Evolutionary conservation across 2,113 vertebrate genomes (phyloP), one percentile per base, ranked within the genome.

Genomic region (Lucifuga dentata): DNA sequence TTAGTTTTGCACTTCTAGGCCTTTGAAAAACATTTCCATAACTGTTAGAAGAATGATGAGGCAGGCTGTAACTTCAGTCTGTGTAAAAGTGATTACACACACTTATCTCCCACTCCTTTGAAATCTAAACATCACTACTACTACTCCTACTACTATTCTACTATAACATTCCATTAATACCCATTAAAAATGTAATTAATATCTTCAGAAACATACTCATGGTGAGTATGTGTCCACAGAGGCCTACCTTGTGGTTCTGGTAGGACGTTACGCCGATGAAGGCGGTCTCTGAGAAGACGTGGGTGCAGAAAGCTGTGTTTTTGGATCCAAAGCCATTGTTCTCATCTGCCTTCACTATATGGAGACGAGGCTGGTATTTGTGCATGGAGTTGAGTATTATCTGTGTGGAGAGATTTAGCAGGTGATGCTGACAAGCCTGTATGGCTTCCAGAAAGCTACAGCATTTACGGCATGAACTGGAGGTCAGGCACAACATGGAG

Each of bases 381-480:
- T 99, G 98, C 98, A 99, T 99, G 82, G 98, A 99, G 91, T 98
- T 99, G 21, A 99, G 92, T 78, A 99, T 99, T 87, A 99, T 99
- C 98, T 99, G 76, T 62, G 60, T n/a, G 43, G 61, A 50, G 51
- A 77, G 62, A 69, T 68, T 59, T 57, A 73, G 50, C 72, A 43
- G 53, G 60, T 68, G 70, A 80, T 64, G 21, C 36, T 72, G 70
- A 81, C 46, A n/a, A 62, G 35, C 26, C 49, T 41, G 67, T 60
- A 39, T 24, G 59, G 70, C 48, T 68, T 21, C 23, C 35, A 62
- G 17, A 44, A 20, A 19, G 3, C 52, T 52, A 52, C 5, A n/a
- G 49, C 45, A 76, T 52, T 38, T 26, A 50, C 60, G 51, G 35
- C 38, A 19, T 44, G 11, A 33, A 20, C 53, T 43, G 10, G 23